Conservation (phyloP, 2,797 vertebrate species). For the Falco novaeseelandiae region DNA sequence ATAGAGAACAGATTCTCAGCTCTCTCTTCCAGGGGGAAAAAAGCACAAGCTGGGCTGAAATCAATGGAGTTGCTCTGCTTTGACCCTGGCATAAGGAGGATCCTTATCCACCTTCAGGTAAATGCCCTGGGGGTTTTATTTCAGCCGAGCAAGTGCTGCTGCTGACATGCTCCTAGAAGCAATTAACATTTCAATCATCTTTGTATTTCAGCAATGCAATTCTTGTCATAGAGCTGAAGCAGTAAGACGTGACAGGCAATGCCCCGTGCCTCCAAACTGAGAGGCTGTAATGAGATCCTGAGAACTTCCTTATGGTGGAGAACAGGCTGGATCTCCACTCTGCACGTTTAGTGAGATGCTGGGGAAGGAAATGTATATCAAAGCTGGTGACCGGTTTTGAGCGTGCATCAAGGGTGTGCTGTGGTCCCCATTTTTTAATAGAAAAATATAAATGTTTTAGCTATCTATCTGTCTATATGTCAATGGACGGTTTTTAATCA, state of each 20-base stretch:
- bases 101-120: neutral
- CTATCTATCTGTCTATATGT: neutral
- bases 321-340: neutral
- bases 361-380: neutral
- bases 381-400: neutral
- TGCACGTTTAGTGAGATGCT: neutral
- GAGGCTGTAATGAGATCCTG: neutral
- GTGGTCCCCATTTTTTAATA: neutral
- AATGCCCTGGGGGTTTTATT: neutral
- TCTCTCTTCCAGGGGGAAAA: neutral
- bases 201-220: neutral
- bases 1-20: neutral
- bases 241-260: neutral
- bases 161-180: slow-evolving; percentile 13
- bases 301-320: neutral
- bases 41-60: neutral
- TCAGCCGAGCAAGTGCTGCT: neutral
- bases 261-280: neutral
- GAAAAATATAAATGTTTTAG: neutral
- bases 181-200: slow-evolving; percentile 30
- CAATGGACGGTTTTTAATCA: neutral
- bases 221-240: neutral
- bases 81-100: neutral
- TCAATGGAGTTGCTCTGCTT: neutral
- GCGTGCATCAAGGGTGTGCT: neutral